These are phyloP conservation scores for Scatophagus argus DNA, from an alignment of 2,113 vertebrate species.

Conservation along the genomic window DNA sequence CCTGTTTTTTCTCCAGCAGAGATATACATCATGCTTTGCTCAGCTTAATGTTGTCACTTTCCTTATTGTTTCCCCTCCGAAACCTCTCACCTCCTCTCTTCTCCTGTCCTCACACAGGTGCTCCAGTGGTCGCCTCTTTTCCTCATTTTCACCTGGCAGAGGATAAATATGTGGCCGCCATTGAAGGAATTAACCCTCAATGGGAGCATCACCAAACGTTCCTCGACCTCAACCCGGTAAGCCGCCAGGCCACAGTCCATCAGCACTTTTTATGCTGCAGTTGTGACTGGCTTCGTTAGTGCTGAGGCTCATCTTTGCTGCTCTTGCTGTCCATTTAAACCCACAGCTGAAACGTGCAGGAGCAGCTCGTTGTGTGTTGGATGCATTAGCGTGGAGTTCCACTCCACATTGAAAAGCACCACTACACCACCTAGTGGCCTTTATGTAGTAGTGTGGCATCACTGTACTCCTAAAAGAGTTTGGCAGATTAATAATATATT, in stretches of 20 bases:
- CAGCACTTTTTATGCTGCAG: not conserved
- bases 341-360: not conserved
- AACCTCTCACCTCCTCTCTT: not conserved
- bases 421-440: conserved; percentile 49
- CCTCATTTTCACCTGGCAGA: conserved; percentile 96
- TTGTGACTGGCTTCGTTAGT: not conserved
- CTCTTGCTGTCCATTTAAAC: not conserved
- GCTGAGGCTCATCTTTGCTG: not conserved
- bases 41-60: not conserved
- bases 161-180: conserved; percentile 81
- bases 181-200: conserved; percentile 88
- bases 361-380: not conserved
- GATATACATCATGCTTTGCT: not conserved
- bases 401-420: not conserved
- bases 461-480: not conserved
- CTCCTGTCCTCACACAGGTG: conserved; percentile 83
- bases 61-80: not conserved
- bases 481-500: not conserved
- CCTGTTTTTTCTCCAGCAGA: not conserved
- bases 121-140: conserved; percentile 93
- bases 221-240: conserved; percentile 95
- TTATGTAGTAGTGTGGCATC: not conserved
- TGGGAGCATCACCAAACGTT: conserved; percentile 92
- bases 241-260: not conserved
- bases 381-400: too few relatives aligned